Base-by-base conservation (phyloP, 2,797 vertebrate genomes). In the Rhincodon typus region DNA sequence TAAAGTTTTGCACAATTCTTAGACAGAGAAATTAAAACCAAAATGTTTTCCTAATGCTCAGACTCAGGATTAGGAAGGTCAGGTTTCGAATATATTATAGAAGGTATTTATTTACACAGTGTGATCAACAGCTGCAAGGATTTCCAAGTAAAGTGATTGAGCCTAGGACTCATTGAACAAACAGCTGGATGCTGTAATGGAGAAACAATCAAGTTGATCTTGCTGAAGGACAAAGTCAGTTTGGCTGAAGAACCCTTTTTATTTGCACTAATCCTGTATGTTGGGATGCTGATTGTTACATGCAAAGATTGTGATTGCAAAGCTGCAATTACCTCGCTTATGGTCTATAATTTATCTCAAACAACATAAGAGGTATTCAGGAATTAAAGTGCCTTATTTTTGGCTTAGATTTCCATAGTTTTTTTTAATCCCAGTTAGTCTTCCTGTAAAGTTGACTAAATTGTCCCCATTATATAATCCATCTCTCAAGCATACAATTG, bases 331-430 rank as follows among this genome's bases (percentile, higher is more conserved):
- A 67, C 57, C 34, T 19, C 34, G 5, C 34, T 21, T 66, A 38
- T 23, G 17, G 34, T 66, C 62, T 91, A 34, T 91, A 67, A 91
- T 91, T 91, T 66, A n/a, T 66, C 88, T 91, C 88, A 91, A 91
- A 91, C 30, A 91, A 91, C 57, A n/a, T 66, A 34, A 91, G 88
- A 91, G 34, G 5, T 66, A 19, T n/a, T 66, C 34, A 91, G 34
- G 57, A n/a, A 66, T 91, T 15, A 91, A 62, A 30, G 30, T 67
- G 88, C 30, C 66, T 67, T 91, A 91, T 38, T 38, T 62, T 38
- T n/a, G 62, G 57, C 88, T 91, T 38, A 34, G 6, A 38, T 38
- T 67, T 66, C 57, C 34, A 57, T 53, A 38, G 17, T 91, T n/a
- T 66, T 91, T 91, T 91, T 66, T 62, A 62, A 91, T 67, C 57